Evolutionary conservation across 2,797 vertebrate species (phyloP).

Genomic region (Cygnus olor): DNA sequence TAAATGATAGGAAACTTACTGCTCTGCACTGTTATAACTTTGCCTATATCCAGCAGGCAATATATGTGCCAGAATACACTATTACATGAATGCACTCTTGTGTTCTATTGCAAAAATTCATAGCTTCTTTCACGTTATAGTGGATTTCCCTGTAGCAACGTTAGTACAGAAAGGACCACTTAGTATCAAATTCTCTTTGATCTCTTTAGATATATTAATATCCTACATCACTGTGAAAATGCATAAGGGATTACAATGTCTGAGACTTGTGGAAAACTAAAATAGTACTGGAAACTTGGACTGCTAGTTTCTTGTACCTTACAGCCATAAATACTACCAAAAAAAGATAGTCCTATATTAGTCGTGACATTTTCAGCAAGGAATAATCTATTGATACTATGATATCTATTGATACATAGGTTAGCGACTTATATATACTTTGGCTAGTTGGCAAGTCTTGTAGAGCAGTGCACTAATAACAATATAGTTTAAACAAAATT

Average conservation of each 20-base stretch:
- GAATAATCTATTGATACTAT: not conserved
- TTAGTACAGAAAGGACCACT: constrained; percentile 32
- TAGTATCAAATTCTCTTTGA: constrained; percentile 27
- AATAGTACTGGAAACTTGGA: not conserved
- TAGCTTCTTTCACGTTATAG: not conserved
- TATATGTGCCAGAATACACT: not conserved
- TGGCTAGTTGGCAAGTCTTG: not conserved
- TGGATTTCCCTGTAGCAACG: not conserved
- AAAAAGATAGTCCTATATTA: not conserved
- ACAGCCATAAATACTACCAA: not conserved
- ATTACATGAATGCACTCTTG: constrained; percentile 10
- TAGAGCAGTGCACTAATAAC: not conserved
- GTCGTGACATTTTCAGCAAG: not conserved
- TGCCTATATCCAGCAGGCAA: not conserved
- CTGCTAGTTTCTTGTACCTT: not conserved
- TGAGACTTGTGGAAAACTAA: not conserved
- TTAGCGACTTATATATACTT: not conserved
- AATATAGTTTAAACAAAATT: not conserved
- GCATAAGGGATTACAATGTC: not conserved
- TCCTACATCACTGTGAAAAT: not conserved
- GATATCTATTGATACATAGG: too few species aligned
- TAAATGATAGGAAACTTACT: not conserved
- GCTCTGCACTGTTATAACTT: not conserved
- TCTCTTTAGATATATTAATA: not conserved
- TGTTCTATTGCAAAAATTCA: constrained; percentile 33